Conservation (phyloP, 2,797 vertebrate genomes). For the Mergus octosetaceus region DNA sequence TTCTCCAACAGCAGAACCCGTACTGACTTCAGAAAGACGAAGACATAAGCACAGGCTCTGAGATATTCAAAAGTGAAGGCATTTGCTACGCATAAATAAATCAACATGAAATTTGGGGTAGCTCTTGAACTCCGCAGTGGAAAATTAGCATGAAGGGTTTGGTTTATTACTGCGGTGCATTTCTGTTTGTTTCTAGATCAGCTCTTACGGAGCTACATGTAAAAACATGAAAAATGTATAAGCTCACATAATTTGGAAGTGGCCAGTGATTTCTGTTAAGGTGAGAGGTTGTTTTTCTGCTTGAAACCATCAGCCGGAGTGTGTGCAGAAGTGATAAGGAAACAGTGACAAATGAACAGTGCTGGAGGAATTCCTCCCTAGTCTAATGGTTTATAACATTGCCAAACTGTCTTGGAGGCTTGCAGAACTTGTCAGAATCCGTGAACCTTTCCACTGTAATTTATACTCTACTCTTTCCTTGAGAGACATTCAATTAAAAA, state of each 20-base stretch:
- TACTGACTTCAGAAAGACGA: neutral
- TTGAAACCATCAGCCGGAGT: neutral
- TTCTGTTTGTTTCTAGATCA: neutral
- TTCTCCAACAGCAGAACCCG: neutral
- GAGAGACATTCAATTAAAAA: neutral
- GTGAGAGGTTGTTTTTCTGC: neutral
- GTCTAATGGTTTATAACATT: neutral
- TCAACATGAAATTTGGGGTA: neutral
- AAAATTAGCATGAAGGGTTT: neutral
- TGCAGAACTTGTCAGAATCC: slow-evolving; percentile 1
- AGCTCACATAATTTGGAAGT: neutral
- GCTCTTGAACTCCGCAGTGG: neutral
- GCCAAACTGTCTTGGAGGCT: neutral
- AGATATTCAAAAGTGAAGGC: neutral
- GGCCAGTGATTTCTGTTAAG: neutral
- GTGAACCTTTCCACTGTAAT: neutral
- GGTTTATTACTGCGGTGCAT: neutral
- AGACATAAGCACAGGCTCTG: neutral
- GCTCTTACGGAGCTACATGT: neutral
- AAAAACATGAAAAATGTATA: neutral
- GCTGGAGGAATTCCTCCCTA: neutral
- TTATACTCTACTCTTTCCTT: neutral
- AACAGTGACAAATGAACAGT: neutral
- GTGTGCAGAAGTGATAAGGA: neutral
- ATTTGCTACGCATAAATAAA: neutral